Evolutionary conservation across 2,888 invertebrate species (phyloP).

Genomic region (Leucophenga maculata): DNA sequence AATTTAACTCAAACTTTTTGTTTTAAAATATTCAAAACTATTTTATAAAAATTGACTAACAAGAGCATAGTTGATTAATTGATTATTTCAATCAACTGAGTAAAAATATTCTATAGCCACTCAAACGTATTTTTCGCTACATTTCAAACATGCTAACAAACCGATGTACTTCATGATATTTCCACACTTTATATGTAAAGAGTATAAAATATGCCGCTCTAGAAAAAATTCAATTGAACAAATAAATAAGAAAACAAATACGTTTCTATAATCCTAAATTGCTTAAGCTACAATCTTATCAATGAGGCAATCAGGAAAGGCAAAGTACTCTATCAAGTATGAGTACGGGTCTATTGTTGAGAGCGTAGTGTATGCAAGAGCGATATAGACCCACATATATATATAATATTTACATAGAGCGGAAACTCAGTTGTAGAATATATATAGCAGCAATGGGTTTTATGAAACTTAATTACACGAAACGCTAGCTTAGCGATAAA

Average conservation of each 20-base stretch:
- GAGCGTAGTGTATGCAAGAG: too few species aligned
- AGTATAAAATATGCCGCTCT: conserved; percentile 20
- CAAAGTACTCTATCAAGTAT: conserved; percentile 47
- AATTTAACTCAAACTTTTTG: too few species aligned
- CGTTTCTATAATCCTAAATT: conserved; percentile 33
- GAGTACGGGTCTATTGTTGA: too few species aligned
- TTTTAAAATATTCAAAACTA: too few species aligned
- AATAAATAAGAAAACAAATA: conserved; percentile 1
- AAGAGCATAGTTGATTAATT: too few species aligned
- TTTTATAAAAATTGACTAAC: too few species aligned
- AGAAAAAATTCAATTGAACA: conserved; percentile 5
- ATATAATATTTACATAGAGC: conserved; percentile 31
- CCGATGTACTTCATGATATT: not conserved
- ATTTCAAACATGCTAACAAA: not conserved
- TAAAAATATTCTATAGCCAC: too few species aligned
- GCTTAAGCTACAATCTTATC: conserved; percentile 51
- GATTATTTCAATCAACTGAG: too few species aligned
- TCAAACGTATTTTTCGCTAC: not conserved
- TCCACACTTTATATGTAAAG: not conserved
- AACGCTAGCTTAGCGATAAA: too few species aligned
- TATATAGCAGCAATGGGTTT: not conserved
- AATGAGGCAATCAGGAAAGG: conserved; percentile 39
- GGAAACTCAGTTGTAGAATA: not conserved
- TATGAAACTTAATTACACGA: too few species aligned
- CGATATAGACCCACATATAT: too few species aligned